Evolutionary conservation across 35 echinoderm and acorn worm genomes (phyloP).

Genomic region (Acanthaster planci): DNA sequence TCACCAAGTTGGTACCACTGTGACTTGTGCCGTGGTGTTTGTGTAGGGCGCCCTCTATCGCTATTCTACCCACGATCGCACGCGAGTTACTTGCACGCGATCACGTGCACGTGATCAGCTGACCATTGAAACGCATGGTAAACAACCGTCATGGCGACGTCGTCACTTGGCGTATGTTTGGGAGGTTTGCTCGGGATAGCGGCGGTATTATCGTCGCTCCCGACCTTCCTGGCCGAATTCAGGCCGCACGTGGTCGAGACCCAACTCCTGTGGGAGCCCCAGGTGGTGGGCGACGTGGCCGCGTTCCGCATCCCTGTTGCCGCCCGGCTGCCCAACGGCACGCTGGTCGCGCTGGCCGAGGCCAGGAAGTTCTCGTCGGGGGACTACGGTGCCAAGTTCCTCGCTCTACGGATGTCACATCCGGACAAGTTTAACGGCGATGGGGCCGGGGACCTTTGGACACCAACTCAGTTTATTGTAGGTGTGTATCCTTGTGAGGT

Average conservation of each 20-base stretch:
- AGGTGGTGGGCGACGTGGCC: slow-evolving; percentile 33
- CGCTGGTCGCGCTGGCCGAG: slow-evolving; percentile 78
- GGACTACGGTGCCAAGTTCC: slow-evolving; percentile 83
- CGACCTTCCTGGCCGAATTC: not conserved
- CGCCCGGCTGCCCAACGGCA: slow-evolving; percentile 55
- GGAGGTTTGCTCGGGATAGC: not conserved
- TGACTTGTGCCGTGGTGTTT: too few relatives aligned
- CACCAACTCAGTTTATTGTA: not conserved
- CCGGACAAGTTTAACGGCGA: not conserved
- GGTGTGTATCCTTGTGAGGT: too few relatives aligned
- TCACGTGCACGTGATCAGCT: too few relatives aligned
- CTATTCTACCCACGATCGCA: too few relatives aligned
- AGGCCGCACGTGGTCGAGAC: slow-evolving; percentile 48
- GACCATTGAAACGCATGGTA: too few relatives aligned
- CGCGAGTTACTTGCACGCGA: too few relatives aligned
- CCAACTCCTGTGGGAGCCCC: slow-evolving; percentile 59
- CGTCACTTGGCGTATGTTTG: not conserved
- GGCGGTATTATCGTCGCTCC: not conserved
- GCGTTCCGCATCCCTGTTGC: slow-evolving; percentile 71
- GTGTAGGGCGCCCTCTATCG: too few relatives aligned
- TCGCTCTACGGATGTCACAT: slow-evolving; percentile 46
- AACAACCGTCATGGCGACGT: not conserved
- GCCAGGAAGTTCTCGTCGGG: slow-evolving; percentile 51
- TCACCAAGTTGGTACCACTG: too few relatives aligned
- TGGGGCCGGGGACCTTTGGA: slow-evolving; percentile 33